Percentiles rank a stretch among this genome's conserved stretches.
Evolutionary conservation across 2,113 vertebrate species (phyloP).

Genomic region (Nothobranchius furzeri): DNA sequence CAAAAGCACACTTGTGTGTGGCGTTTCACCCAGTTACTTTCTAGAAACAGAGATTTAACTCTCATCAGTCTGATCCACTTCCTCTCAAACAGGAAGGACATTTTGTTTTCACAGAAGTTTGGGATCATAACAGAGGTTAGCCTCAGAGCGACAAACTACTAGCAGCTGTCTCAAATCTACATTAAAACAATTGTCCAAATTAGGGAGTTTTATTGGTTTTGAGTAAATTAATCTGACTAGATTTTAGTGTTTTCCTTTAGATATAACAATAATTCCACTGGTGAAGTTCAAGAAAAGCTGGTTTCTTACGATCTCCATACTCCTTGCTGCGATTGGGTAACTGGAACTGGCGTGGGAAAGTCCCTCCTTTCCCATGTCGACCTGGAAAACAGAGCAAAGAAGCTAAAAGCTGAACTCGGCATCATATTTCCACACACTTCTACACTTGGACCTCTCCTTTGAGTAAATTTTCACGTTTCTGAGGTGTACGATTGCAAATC

Average conservation of each 20-base stretch:
- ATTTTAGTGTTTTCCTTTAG: slow-evolving; percentile 1
- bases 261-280: slow-evolving; percentile 20
- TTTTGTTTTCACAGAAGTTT: slow-evolving; percentile 70
- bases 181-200: too few relatives aligned
- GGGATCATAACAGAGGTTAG: slow-evolving; percentile 65
- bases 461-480: rapidly evolving
- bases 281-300: slow-evolving; percentile 32
- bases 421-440: not conserved
- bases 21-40: too few relatives aligned
- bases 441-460: not conserved
- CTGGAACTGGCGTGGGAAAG: slow-evolving; percentile 89
- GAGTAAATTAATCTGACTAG: not conserved
- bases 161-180: slow-evolving; percentile 46
- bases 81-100: slow-evolving; percentile 73
- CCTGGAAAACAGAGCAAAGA: slow-evolving; percentile 67
- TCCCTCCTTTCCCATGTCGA: slow-evolving; percentile 89
- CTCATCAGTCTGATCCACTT: slow-evolving; percentile 59
- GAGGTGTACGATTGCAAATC: not conserved
- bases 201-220: too few relatives aligned
- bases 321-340: slow-evolving; percentile 88
- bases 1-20: not conserved
- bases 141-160: slow-evolving; percentile 68
- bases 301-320: slow-evolving; percentile 86
- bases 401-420: slow-evolving; percentile 13
- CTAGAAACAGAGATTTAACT: slow-evolving; percentile 30